Base-by-base conservation (phyloP, 2,888 invertebrate genomes). In the Sphaerophoria taeniata region DNA sequence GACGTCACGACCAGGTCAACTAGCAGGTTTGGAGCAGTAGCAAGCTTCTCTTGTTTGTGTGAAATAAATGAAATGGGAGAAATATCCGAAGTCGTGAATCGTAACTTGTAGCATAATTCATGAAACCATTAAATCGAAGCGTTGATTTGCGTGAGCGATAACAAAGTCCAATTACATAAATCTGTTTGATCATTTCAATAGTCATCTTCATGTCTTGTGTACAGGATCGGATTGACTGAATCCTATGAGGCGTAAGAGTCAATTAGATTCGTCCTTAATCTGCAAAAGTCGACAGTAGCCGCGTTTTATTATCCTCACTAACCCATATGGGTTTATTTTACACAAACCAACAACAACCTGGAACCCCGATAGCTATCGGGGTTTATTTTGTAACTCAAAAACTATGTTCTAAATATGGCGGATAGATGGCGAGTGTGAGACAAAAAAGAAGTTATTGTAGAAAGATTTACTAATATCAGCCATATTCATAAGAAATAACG, bases 41-140 rank as follows among this genome's bases (percentile, higher is more conserved):
- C 9, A 39, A n/a, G 7, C 39, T 39, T 3, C 43, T 9, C 12
- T 43, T 43, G 43, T 43, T 43, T 43, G 24, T 24, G 24, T 24
- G 24, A 24, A 24, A 24, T 43, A 9, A 43, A 43, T 43, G 12
- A 3, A 43, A 12, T 11, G 43, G 12, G 11, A 12, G 43, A 39
- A 39, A 39, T 39, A 39, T 9, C 4, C 43, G 12, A 11, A 43
- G 11, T 43, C 24, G 1, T 58, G 14, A 2, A 2, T 24, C 24
- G 77, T 73, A 73, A 76, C 56, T 73, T 78, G 63, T 76, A 76
- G 81, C 85, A 85, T 85, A 81, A 85, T 77, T 85, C 73, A 85
- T 85, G 85, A 85, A 81, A 81, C 85, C 77, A 77, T 85, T 85
- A 81, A 85, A 81, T 85, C 63, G 85, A 81, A 85, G 77, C 70